Conservation (phyloP, 2,888 invertebrate species). For the Exephanes ischioxanthus region DNA sequence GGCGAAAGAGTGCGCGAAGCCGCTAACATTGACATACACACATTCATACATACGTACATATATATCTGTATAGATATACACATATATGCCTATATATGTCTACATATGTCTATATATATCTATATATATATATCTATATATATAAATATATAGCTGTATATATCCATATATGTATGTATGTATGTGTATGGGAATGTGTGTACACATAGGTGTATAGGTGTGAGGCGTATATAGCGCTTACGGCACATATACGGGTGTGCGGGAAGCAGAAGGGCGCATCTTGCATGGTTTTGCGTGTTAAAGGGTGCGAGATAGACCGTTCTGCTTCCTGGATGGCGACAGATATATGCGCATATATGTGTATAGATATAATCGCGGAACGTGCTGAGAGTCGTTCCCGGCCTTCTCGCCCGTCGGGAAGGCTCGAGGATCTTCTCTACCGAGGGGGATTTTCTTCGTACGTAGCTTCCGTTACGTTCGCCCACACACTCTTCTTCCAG, state of each 20-base stretch:
- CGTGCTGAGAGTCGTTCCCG: slow-evolving; percentile 45
- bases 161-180: neutral
- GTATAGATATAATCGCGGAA: slow-evolving; percentile 30
- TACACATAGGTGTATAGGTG: neutral
- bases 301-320: no score
- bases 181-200: no score
- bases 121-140: neutral
- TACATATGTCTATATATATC: no score
- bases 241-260: neutral
- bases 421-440: slow-evolving; percentile 57
- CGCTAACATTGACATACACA: neutral
- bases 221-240: slow-evolving; percentile 13
- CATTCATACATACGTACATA: neutral
- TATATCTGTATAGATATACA: neutral
- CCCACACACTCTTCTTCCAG: slow-evolving; percentile 36
- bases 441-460: slow-evolving; percentile 55
- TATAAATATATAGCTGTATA: no score
- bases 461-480: slow-evolving; percentile 53
- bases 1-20: slow-evolving; percentile 43
- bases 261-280: no score
- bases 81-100: no score
- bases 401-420: slow-evolving; percentile 62
- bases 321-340: neutral
- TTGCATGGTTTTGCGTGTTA: no score
- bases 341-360: neutral